Evolutionary conservation across 2,113 vertebrate genomes (phyloP), one percentile per base, ranked within the genome.

Genomic region (Thamnaconus septentrionalis): DNA sequence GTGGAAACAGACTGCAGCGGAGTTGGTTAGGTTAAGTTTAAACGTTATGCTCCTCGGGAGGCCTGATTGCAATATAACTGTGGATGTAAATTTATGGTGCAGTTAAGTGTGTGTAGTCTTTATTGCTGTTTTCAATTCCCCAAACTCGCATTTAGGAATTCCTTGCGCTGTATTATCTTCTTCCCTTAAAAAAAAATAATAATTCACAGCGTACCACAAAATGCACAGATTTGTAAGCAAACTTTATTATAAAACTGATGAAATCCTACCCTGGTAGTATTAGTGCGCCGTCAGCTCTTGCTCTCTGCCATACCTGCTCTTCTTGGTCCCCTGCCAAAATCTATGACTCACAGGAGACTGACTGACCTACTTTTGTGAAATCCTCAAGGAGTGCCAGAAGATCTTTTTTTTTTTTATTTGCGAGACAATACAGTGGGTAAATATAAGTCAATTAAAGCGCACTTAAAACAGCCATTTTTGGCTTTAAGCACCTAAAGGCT

Each of bases 311-410:
- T 91, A 90, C 90, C 89, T 90, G 85, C 79, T 77, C 74, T 66
- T 66, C 81, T 89, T 90, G 87, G 85, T 89, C 84, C 69, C 84
- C 71, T 85, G 90, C 91, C 89, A 90, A 80, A 75, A 79, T 76
- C 80, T 81, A 85, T 90, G 90, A 91, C 85, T 93, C 90, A 91
- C 87, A 78, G 69, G 91, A 92, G 89, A 90, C 90, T 77, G 76
- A 63, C 66, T 91, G 91, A 92, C 91, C 91, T 93, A 91, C 87
- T 91, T 92, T 89, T 75, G 18, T 69, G 80, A 52, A 71, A 70
- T 88, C 87, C 88, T 91, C 71, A 46, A 88, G 76, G 84, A 89
- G 85, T 84, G 85, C 88, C 89, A 87, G 83, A 80, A 79, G 75
- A 80, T 83, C 56, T 76, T 31, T 31, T 31, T 85, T 43, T 44